These are phyloP conservation scores for Sigmodon hispidus DNA, from an alignment of 2,113 vertebrate genomes.

Conservation along the genomic window DNA sequence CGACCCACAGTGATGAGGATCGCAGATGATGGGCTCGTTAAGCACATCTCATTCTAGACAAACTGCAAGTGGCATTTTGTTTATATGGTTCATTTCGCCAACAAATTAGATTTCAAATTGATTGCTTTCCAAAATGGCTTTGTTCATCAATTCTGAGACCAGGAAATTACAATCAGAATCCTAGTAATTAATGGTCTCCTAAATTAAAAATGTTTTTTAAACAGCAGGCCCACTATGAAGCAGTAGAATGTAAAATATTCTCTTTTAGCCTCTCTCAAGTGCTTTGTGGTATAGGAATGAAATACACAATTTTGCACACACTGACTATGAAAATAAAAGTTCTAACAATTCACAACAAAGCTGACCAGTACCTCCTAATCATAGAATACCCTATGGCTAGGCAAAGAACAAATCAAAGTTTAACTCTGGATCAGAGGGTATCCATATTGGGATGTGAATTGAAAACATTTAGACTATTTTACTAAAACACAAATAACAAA, in stretches of 20 bases:
- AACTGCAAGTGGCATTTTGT: conserved; percentile 89
- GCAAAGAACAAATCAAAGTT: conserved; percentile 65
- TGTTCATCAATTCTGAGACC: conserved; percentile 87
- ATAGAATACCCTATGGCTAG: conserved; percentile 10
- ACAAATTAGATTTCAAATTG: conserved; percentile 91
- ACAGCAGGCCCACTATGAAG: conserved; percentile 73
- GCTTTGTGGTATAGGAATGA: background rate
- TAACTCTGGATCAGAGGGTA: conserved; percentile 20
- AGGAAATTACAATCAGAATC: conserved; percentile 86
- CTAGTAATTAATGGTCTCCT: conserved; percentile 87
- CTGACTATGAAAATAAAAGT: background rate
- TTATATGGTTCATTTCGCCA: conserved; percentile 90
- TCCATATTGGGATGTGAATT: background rate
- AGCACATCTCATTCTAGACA: conserved; percentile 89
- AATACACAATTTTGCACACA: background rate
- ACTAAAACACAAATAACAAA: background rate
- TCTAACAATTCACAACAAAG: background rate
- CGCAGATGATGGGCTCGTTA: conserved; percentile 86
- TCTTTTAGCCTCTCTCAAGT: conserved; percentile 58
- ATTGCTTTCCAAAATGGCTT: conserved; percentile 89
- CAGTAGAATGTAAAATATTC: conserved; percentile 75
- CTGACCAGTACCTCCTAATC: background rate
- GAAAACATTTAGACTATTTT: conserved; percentile 52
- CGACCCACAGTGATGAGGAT: conserved; percentile 84
- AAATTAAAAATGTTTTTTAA: conserved; percentile 84